Evolutionary conservation across 2,888 invertebrate genomes (phyloP).

Genomic region (Ophonus ardosiacus): DNA sequence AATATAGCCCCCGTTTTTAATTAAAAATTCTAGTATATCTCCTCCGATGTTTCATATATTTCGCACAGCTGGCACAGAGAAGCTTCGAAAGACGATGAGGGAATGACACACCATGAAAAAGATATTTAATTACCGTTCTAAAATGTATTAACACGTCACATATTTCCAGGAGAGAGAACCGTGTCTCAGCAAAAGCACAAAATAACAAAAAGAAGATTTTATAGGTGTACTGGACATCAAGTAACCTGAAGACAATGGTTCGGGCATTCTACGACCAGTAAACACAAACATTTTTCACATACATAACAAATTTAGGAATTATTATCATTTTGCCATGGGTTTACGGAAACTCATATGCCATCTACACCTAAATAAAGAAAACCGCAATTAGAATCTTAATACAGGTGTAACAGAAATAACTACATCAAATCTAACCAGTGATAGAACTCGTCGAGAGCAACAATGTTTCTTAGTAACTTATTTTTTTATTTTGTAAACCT

Average conservation of each 20-base stretch:
- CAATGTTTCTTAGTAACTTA: too few species aligned
- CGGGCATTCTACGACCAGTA: background rate
- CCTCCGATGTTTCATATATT: slow-evolving; percentile 37
- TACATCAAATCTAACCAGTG: too few species aligned
- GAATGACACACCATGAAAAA: slow-evolving; percentile 54
- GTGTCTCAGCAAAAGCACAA: slow-evolving; percentile 42
- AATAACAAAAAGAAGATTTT: slow-evolving; percentile 49
- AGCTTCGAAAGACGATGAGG: background rate
- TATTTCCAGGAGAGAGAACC: slow-evolving; percentile 33
- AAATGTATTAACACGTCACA: slow-evolving; percentile 55
- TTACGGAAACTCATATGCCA: too few species aligned
- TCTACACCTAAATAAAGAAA: too few species aligned
- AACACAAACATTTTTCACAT: background rate
- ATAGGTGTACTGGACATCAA: slow-evolving; percentile 16
- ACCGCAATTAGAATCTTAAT: too few species aligned
- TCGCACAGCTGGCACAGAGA: slow-evolving; percentile 19
- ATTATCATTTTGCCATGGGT: too few species aligned
- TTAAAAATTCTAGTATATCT: slow-evolving; percentile 39
- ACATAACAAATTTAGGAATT: background rate
- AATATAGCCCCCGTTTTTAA: slow-evolving; percentile 30
- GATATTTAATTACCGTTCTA: slow-evolving; percentile 60
- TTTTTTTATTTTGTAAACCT: too few species aligned
- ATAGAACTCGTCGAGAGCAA: too few species aligned
- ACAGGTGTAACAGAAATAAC: too few species aligned
- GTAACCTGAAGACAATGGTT: background rate